Conservation (phyloP, 35 echinoderm and acorn worm genomes). For the Lytechinus variegatus region DNA sequence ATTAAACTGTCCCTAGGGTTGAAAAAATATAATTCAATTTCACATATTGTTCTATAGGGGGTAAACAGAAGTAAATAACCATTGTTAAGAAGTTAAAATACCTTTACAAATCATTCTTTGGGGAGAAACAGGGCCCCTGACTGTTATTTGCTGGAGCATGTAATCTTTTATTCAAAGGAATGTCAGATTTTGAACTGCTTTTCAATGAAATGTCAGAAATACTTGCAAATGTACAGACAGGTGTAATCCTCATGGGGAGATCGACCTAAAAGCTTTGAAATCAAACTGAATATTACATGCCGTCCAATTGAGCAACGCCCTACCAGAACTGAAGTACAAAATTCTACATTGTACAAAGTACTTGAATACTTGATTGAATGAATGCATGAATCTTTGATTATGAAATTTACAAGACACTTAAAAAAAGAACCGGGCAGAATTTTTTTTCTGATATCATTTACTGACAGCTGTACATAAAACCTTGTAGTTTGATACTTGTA, state of each 20-base stretch:
- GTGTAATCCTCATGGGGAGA: background rate
- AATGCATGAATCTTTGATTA: too few species aligned
- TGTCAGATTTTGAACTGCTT: background rate
- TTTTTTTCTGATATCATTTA: too few species aligned
- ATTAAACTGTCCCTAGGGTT: background rate
- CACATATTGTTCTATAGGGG: background rate
- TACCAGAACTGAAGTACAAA: too few species aligned
- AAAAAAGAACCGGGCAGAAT: too few species aligned
- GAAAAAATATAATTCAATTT: background rate
- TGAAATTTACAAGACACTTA: too few species aligned
- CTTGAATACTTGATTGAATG: too few species aligned
- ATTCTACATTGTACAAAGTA: too few species aligned
- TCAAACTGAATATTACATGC: background rate
- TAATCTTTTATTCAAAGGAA: background rate
- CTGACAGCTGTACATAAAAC: too few species aligned
- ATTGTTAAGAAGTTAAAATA: background rate
- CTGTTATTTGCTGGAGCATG: background rate
- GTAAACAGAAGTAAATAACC: background rate
- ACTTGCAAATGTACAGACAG: background rate
- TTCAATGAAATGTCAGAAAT: background rate
- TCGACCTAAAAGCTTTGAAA: background rate
- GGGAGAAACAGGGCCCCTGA: background rate
- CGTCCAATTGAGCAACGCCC: too few species aligned
- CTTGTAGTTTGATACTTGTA: too few species aligned
- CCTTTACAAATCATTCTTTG: background rate